These are phyloP conservation scores for Probosciger aterrimus DNA, from an alignment of 2,113 vertebrate genomes.

Conservation along the genomic window DNA sequence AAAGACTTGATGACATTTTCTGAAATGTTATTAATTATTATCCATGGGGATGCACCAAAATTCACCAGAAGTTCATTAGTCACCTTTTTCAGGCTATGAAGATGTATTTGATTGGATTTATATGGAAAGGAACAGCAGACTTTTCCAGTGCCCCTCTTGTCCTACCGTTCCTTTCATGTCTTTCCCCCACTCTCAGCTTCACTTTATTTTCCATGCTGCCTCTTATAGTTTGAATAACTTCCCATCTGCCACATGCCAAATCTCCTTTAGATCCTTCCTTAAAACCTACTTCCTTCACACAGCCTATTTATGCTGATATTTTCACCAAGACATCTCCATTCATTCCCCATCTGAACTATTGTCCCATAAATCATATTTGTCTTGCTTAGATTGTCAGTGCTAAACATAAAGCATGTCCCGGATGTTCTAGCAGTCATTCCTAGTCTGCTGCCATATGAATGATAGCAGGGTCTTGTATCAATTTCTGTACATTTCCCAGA, in stretches of 20 bases:
- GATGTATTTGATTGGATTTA: not conserved
- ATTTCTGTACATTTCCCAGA: constrained; percentile 74
- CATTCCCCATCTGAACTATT: constrained; percentile 64
- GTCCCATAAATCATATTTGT: constrained; percentile 67
- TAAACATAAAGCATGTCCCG: constrained; percentile 66
- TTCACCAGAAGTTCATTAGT: not conserved
- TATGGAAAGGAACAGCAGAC: not conserved
- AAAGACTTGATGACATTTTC: not conserved
- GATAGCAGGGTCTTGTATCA: constrained; percentile 53
- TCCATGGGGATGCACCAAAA: not conserved
- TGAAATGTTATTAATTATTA: not conserved
- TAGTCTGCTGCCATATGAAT: constrained; percentile 58
- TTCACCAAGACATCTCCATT: constrained; percentile 64
- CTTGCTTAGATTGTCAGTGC: constrained; percentile 52
- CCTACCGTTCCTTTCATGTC: not conserved
- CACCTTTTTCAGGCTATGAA: not conserved
- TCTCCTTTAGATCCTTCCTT: constrained; percentile 54
- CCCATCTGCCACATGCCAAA: constrained; percentile 58
- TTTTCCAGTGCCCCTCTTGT: not conserved
- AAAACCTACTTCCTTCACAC: constrained; percentile 55
- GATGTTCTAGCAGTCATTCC: constrained; percentile 49
- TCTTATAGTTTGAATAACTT: constrained; percentile 54
- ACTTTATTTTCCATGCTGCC: constrained; percentile 41
- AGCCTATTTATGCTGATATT: constrained; percentile 51
- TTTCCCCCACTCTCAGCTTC: constrained; percentile 33